Percentiles rank a stretch among this genome's conserved stretches.
Evolutionary conservation across 2,113 vertebrate genomes (phyloP).

Genomic region (Phyllostomus hastatus): DNA sequence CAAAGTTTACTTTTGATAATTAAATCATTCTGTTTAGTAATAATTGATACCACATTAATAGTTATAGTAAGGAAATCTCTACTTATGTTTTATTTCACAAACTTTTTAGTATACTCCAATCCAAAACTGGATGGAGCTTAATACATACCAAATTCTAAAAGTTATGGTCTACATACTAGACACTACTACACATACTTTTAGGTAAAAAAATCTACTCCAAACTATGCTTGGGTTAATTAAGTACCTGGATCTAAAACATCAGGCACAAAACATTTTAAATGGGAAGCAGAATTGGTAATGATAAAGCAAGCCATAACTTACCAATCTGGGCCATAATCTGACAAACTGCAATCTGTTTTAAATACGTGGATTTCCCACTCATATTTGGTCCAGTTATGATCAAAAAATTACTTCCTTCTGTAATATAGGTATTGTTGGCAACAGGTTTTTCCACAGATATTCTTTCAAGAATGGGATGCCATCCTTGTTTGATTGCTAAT

Average conservation of each 20-base stretch:
- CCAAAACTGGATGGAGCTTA: not conserved
- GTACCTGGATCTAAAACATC: not conserved
- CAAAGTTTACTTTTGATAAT: conserved; percentile 24
- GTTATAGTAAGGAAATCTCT: not conserved
- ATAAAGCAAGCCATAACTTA: conserved; percentile 69
- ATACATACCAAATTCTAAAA: not conserved
- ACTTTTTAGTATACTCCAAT: not conserved
- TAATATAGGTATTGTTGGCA: conserved; percentile 92
- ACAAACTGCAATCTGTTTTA: conserved; percentile 96
- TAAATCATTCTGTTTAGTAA: not conserved
- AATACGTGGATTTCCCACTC: conserved; percentile 98
- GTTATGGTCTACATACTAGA: not conserved
- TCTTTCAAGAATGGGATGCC: conserved; percentile 96
- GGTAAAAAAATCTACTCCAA: conserved; percentile 27
- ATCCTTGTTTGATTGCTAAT: conserved; percentile 93
- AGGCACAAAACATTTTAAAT: not conserved
- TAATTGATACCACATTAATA: not conserved
- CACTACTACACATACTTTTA: not conserved
- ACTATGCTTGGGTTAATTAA: not conserved
- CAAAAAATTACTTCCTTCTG: conserved; percentile 94
- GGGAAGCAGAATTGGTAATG: not conserved
- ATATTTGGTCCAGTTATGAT: conserved; percentile 98
- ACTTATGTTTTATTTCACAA: not conserved
- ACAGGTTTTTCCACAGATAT: conserved; percentile 91
- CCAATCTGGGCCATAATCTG: conserved; percentile 99